Evolutionary conservation across 2,888 invertebrate species (phyloP).

Genomic region (Carcina quercana): DNA sequence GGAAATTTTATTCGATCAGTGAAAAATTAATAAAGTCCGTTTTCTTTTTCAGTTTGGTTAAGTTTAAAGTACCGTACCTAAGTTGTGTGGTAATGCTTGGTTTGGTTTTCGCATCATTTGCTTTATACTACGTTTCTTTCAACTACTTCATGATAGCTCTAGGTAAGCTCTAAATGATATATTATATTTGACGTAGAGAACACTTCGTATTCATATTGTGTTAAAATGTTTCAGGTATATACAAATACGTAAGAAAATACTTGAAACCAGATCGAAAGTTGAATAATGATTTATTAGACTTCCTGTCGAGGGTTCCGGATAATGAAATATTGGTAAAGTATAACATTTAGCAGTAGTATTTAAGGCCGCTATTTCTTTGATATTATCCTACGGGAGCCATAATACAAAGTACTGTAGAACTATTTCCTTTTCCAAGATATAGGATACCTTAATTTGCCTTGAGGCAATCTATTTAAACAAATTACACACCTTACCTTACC

Average conservation of each 20-base stretch:
- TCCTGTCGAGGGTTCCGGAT: conserved; percentile 56
- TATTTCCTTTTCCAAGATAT: too few species aligned
- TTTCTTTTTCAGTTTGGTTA: conserved; percentile 42
- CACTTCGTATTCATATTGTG: neutral
- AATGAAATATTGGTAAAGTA: conserved; percentile 49
- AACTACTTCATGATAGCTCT: conserved; percentile 54
- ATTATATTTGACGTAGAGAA: conserved; percentile 7
- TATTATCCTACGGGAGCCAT: too few species aligned
- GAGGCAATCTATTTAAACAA: too few species aligned
- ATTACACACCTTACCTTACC: too few species aligned
- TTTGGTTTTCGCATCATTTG: conserved; percentile 31
- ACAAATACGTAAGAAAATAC: conserved; percentile 54
- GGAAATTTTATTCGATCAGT: too few species aligned
- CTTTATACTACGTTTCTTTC: conserved; percentile 42
- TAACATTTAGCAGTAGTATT: too few species aligned
- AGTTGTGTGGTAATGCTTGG: conserved; percentile 46
- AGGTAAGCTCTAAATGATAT: conserved; percentile 35
- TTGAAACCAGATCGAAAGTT: conserved; percentile 44
- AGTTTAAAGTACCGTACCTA: conserved; percentile 56
- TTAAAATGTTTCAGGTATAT: conserved; percentile 39
- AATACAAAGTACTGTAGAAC: too few species aligned
- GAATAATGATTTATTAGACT: conserved; percentile 60
- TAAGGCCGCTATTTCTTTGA: too few species aligned
- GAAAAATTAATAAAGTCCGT: too few species aligned
- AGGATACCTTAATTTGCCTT: too few species aligned